These are phyloP conservation scores for Bubo bubo DNA, from an alignment of 2,113 vertebrate species.

Conservation along the genomic window DNA sequence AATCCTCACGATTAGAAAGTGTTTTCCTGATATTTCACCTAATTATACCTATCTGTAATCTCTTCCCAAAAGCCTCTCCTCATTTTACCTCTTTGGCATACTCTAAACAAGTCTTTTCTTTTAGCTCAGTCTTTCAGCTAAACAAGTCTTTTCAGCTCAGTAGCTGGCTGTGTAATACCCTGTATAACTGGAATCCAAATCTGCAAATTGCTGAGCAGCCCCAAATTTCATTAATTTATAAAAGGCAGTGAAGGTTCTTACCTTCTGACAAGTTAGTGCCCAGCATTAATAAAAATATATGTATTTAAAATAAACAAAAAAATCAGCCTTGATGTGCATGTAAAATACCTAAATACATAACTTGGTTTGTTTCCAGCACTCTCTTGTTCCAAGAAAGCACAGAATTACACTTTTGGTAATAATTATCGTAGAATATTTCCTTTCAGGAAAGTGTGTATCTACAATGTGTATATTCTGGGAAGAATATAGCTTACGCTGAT, in stretches of 20 bases:
- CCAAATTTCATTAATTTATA: background rate
- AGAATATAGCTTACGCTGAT: slow-evolving; percentile 45
- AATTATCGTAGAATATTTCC: slow-evolving; percentile 53
- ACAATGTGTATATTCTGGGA: slow-evolving; percentile 44
- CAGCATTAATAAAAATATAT: background rate
- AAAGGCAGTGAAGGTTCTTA: background rate
- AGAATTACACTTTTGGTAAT: slow-evolving; percentile 38
- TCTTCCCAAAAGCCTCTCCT: slow-evolving; percentile 34
- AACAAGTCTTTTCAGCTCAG: slow-evolving; percentile 12
- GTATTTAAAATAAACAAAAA: slow-evolving; percentile 3
- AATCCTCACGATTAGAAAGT: slow-evolving; percentile 12
- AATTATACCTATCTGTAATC: slow-evolving; percentile 33
- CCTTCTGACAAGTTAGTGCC: background rate
- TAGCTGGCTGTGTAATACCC: background rate
- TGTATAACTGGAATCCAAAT: slow-evolving; percentile 17
- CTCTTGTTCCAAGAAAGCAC: slow-evolving; percentile 24
- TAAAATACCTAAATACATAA: slow-evolving; percentile 9
- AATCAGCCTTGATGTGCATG: background rate
- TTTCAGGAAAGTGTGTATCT: slow-evolving; percentile 41
- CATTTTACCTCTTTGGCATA: slow-evolving; percentile 44
- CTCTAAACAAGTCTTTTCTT: slow-evolving; percentile 47
- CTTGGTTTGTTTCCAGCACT: background rate
- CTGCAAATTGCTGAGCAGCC: background rate
- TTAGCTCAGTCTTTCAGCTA: background rate
- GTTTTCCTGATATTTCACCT: slow-evolving; percentile 53